Conservation (phyloP, 2,888 invertebrate species). For the Apamea epomidion region DNA sequence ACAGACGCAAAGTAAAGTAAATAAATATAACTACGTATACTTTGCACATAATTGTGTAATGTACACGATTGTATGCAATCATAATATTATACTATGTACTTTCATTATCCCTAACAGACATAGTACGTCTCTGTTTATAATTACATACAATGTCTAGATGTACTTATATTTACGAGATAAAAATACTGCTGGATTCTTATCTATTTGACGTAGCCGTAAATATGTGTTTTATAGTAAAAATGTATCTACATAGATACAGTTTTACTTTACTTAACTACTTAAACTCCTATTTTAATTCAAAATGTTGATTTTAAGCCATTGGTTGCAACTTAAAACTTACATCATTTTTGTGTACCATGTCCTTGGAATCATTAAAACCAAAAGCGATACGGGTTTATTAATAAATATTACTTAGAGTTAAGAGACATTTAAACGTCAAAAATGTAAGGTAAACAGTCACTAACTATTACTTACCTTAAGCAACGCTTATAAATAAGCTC, state of each 20-base stretch:
- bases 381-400: too few relatives aligned
- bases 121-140: not conserved
- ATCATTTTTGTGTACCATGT: not conserved
- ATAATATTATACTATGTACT: not conserved
- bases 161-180: not conserved
- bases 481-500: too few relatives aligned
- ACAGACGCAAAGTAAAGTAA: too few relatives aligned
- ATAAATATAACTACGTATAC: not conserved
- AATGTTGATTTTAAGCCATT: not conserved
- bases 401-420: too few relatives aligned
- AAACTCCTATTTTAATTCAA: not conserved
- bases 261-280: not conserved
- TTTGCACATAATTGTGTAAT: not conserved
- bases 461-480: too few relatives aligned
- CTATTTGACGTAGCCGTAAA: not conserved
- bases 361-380: not conserved
- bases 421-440: too few relatives aligned
- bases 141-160: not conserved
- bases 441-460: too few relatives aligned
- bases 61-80: not conserved
- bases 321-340: not conserved
- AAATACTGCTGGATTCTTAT: conserved; percentile 1
- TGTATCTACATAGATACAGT: not conserved
- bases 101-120: not conserved
- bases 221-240: not conserved